phyloP scores from a whole-genome alignment of 2,113 vertebrate species.

The Bettongia penicillata region DNA sequence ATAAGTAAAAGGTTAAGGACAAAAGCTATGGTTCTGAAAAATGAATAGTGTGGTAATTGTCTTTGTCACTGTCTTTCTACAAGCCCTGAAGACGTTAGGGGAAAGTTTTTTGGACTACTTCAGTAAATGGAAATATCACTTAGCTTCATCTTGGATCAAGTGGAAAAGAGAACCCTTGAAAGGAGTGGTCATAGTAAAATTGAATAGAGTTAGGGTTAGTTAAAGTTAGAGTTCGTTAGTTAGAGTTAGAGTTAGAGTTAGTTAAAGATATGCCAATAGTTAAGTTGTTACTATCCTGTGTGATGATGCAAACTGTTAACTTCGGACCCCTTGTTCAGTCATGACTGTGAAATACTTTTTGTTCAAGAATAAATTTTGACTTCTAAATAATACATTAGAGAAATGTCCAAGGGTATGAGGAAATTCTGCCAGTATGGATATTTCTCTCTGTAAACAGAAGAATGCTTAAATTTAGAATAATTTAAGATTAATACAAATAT shows the following conservation, averaged over 20 bases:
- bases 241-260: too few relatives aligned
- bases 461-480: not conserved
- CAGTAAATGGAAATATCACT: not conserved
- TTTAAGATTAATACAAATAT: not conserved
- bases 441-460: not conserved
- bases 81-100: not conserved
- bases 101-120: not conserved
- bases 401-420: not conserved
- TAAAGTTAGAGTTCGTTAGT: too few relatives aligned
- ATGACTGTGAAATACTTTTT: not conserved
- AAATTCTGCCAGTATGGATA: not conserved
- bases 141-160: not conserved
- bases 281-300: not conserved
- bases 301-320: not conserved
- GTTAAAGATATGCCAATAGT: not conserved
- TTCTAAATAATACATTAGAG: not conserved
- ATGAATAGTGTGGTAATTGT: not conserved
- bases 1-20: not conserved
- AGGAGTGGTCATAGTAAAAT: not conserved
- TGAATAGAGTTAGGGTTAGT: too few relatives aligned
- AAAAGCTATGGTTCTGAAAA: not conserved
- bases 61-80: not conserved
- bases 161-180: not conserved
- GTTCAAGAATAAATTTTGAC: not conserved
- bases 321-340: not conserved